These are phyloP conservation scores for Syngnathoides biaculeatus DNA, from an alignment of 2,113 vertebrate species.

Conservation along the genomic window DNA sequence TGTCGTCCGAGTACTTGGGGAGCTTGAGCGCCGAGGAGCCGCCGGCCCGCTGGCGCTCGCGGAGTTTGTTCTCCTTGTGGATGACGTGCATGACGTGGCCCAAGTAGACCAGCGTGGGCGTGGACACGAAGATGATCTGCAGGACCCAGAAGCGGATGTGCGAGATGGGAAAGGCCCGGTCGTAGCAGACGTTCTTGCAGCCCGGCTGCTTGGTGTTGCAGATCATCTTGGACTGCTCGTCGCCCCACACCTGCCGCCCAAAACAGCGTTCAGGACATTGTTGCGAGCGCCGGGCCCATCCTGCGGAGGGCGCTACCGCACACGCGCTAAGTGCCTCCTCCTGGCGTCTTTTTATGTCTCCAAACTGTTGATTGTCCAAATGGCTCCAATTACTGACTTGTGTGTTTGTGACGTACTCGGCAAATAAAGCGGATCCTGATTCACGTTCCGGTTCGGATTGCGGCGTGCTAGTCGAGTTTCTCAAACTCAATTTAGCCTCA, in stretches of 20 bases:
- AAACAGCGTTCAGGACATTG: neutral
- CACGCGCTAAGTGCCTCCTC: too few species aligned
- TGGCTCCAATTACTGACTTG: too few species aligned
- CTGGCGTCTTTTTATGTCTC: too few species aligned
- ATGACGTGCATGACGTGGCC: constrained; percentile 87
- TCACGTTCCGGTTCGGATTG: too few species aligned
- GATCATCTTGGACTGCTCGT: constrained; percentile 89
- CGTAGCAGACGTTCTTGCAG: constrained; percentile 94
- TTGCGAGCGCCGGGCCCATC: too few species aligned
- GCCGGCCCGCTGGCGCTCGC: constrained; percentile 23
- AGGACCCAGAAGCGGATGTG: constrained; percentile 96
- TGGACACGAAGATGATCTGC: constrained; percentile 91
- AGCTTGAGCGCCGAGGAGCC: constrained; percentile 42
- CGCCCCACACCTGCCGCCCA: constrained; percentile 68
- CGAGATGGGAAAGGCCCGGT: constrained; percentile 92
- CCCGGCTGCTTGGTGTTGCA: constrained; percentile 95
- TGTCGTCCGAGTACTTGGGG: constrained; percentile 75
- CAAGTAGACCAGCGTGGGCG: constrained; percentile 88
- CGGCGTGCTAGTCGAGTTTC: too few species aligned
- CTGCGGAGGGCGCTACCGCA: neutral
- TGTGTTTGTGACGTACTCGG: too few species aligned
- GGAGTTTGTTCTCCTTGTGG: constrained; percentile 85
- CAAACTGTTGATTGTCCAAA: too few species aligned
- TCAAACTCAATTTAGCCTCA: too few species aligned
- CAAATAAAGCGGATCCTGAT: too few species aligned